Evolutionary conservation across 2,797 vertebrate species (phyloP).

Genomic region (Monodelphis domestica): DNA sequence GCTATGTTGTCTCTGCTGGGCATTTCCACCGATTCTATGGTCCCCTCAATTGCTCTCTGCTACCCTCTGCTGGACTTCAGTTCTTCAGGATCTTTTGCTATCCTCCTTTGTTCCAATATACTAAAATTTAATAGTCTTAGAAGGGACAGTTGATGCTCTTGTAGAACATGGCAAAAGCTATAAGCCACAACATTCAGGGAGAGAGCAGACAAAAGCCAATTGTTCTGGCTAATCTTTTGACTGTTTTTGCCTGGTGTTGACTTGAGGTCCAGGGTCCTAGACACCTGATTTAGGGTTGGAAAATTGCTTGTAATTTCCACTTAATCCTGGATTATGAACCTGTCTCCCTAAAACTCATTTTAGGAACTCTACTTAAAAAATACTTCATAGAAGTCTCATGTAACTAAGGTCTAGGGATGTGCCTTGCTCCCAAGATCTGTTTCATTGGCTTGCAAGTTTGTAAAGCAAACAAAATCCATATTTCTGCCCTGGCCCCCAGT

Average conservation of each 20-base stretch:
- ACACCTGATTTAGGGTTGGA: background rate
- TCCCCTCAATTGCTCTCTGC: background rate
- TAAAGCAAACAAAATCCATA: background rate
- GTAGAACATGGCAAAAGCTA: background rate
- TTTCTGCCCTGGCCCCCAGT: background rate
- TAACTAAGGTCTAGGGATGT: background rate
- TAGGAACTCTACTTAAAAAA: background rate
- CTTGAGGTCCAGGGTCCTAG: background rate
- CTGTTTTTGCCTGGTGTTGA: background rate
- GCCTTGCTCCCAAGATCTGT: background rate
- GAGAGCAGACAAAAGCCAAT: background rate
- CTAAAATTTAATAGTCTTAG: background rate
- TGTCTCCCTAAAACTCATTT: background rate
- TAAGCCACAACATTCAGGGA: background rate
- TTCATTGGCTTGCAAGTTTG: background rate
- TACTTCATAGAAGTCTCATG: background rate
- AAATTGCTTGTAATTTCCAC: background rate
- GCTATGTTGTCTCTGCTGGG: background rate
- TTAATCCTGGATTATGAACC: background rate
- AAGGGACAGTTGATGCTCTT: background rate
- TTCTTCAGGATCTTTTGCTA: background rate
- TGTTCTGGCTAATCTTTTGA: background rate
- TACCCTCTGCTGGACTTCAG: background rate
- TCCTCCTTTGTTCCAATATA: background rate
- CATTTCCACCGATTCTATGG: background rate